A percentile compares a stretch with the other conserved stretches of the same genome.
These are phyloP conservation scores for Antigone vipio DNA, from an alignment of 2,113 vertebrate species.

Conservation along the genomic window DNA sequence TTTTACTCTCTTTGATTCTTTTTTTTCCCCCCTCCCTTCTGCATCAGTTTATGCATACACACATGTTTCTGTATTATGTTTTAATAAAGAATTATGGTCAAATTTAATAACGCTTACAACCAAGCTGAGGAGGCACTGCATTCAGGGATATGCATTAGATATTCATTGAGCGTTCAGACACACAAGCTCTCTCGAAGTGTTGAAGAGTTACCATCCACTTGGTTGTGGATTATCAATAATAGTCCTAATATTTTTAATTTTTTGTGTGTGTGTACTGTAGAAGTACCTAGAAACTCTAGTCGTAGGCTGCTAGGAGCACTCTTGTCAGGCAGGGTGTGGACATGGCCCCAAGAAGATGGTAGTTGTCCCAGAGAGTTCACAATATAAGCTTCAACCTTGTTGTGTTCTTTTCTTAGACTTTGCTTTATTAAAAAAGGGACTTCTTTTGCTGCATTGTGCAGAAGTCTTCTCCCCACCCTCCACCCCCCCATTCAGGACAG, in stretches of 20 bases:
- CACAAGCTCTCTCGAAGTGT: not conserved
- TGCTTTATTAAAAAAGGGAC: not conserved
- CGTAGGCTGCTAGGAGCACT: not conserved
- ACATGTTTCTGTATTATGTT: not conserved
- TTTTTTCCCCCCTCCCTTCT: not conserved
- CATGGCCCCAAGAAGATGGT: not conserved
- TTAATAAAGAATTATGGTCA: not conserved
- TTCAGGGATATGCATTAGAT: not conserved
- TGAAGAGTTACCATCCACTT: not conserved
- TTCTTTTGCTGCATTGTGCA: not conserved
- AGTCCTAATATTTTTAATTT: not conserved
- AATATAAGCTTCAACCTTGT: not conserved
- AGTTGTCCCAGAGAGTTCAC: not conserved
- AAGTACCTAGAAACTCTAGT: not conserved
- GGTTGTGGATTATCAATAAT: not conserved
- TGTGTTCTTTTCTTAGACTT: not conserved
- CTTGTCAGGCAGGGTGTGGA: not conserved
- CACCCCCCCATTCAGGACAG: not conserved
- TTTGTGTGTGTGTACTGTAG: not conserved
- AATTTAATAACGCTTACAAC: not conserved
- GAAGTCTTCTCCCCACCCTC: not conserved
- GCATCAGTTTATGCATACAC: not conserved
- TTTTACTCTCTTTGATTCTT: conserved; percentile 9
- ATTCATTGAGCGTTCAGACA: not conserved
- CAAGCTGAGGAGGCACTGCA: not conserved